Percentiles rank a stretch among this genome's conserved stretches.
These are phyloP conservation scores for Linepithema humile DNA, from an alignment of 1,140 invertebrate species.

Conservation along the genomic window DNA sequence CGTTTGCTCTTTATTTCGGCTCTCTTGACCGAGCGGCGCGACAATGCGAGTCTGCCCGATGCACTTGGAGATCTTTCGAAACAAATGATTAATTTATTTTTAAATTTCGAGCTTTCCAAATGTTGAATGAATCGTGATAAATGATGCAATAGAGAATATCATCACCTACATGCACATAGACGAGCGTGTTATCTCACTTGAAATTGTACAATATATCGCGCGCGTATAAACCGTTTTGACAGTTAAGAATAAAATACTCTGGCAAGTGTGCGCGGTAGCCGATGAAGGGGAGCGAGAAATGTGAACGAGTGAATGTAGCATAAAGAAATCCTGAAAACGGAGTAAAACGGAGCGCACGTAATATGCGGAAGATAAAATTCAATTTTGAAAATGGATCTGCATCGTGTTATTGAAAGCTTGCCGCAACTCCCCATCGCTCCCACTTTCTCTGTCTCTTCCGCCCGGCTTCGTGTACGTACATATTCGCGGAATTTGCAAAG, in stretches of 20 bases:
- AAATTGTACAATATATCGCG: not conserved
- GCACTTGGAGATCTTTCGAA: not conserved
- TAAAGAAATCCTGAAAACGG: conserved; percentile 35
- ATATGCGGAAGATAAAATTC: conserved; percentile 62
- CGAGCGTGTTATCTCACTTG: not conserved
- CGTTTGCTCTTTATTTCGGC: conserved; percentile 46
- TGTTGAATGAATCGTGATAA: not conserved
- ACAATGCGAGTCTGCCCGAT: not conserved
- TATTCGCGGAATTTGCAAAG: conserved; percentile 15
- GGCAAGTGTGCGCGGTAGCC: not conserved
- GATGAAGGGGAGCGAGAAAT: conserved; percentile 8
- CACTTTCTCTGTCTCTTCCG: not conserved
- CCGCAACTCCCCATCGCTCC: not conserved
- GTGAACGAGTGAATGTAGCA: not conserved
- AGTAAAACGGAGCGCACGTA: conserved; percentile 57
- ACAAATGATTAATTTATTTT: not conserved
- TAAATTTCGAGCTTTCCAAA: not conserved
- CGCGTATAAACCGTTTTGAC: not conserved
- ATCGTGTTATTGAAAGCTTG: conserved; percentile 53
- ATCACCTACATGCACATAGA: no score
- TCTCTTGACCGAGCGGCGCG: not conserved
- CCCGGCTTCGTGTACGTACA: not conserved
- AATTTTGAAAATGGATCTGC: conserved; percentile 69
- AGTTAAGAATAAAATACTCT: conserved; percentile 25
- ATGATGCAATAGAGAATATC: no score